Evolutionary conservation across 2,888 invertebrate genomes (phyloP).

Genomic region (Eilema depressum): DNA sequence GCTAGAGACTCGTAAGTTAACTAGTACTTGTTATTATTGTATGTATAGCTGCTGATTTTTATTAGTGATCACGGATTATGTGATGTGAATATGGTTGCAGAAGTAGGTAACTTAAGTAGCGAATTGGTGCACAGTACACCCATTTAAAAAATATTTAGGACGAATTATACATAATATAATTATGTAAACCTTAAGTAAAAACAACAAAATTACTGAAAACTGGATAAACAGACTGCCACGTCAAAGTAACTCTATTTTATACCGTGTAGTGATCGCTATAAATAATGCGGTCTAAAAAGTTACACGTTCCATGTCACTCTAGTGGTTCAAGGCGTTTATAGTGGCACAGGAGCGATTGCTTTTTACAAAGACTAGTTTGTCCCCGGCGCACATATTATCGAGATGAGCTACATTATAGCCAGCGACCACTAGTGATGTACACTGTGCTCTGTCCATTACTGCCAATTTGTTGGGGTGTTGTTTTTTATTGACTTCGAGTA

Average conservation of each 20-base stretch:
- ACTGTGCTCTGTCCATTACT: conserved; percentile 7
- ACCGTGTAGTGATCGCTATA: not conserved
- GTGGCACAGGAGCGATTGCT: conserved; percentile 33
- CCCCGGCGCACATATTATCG: conserved; percentile 24
- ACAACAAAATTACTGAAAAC: no score
- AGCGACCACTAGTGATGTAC: conserved; percentile 32
- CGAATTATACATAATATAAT: no score
- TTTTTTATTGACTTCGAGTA: not conserved
- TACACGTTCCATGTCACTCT: conserved; percentile 23
- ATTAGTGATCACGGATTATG: no score
- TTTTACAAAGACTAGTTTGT: conserved; percentile 49
- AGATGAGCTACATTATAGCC: conserved; percentile 19
- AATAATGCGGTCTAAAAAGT: not conserved
- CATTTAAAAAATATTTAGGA: no score
- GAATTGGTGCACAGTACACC: no score
- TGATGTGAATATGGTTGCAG: no score
- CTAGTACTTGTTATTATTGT: no score
- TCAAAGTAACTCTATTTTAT: not conserved
- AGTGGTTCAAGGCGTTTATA: conserved; percentile 33
- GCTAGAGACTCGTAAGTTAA: no score
- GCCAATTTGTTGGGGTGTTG: conserved; percentile 13
- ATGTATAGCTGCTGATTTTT: no score
- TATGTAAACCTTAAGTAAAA: no score
- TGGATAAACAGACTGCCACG: no score
- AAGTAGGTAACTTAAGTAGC: no score